Percentiles rank a stretch among this genome's conserved stretches.
Evolutionary conservation across 2,113 vertebrate genomes (phyloP).

Genomic region (Apodemus speciosus): DNA sequence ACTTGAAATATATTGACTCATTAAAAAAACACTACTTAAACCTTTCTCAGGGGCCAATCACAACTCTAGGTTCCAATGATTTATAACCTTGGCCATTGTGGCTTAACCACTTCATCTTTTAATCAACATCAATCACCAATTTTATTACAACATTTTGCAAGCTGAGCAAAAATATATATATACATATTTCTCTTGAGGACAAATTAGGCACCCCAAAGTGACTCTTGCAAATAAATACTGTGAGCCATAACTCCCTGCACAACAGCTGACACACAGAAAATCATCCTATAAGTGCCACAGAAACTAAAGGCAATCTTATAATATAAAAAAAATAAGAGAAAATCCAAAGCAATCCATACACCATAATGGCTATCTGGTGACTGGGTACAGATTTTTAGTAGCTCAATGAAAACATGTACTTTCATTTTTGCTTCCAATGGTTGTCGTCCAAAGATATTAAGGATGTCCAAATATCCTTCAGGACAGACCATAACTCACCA

Average conservation of each 20-base stretch:
- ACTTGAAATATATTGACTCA: conserved; percentile 79
- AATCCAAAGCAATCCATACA: conserved; percentile 30
- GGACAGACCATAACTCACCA: conserved; percentile 73
- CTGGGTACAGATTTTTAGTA: conserved; percentile 64
- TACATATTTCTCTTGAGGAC: conserved; percentile 79
- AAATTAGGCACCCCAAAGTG: conserved; percentile 82
- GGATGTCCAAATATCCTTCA: conserved; percentile 64
- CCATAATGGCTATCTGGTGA: conserved; percentile 40
- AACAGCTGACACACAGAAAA: conserved; percentile 66
- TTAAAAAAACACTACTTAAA: conserved; percentile 81
- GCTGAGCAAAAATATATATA: conserved; percentile 76
- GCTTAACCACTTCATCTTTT: conserved; percentile 86
- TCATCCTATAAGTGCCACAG: conserved; percentile 57
- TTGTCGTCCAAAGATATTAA: conserved; percentile 72
- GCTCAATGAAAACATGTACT: conserved; percentile 58
- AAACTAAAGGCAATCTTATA: conserved; percentile 63
- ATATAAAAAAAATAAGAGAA: conserved; percentile 58
- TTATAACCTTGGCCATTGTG: conserved; percentile 79
- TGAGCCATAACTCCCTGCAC: conserved; percentile 57
- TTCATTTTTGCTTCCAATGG: conserved; percentile 58
- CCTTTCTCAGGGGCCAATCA: conserved; percentile 87
- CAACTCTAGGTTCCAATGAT: conserved; percentile 81
- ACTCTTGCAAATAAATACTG: conserved; percentile 81
- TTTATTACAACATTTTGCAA: conserved; percentile 85
- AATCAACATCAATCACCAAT: conserved; percentile 85